Percentiles rank a stretch among this genome's conserved stretches.
phyloP scores from a whole-genome alignment of 1,140 invertebrate genomes.

The Aethina tumida region DNA sequence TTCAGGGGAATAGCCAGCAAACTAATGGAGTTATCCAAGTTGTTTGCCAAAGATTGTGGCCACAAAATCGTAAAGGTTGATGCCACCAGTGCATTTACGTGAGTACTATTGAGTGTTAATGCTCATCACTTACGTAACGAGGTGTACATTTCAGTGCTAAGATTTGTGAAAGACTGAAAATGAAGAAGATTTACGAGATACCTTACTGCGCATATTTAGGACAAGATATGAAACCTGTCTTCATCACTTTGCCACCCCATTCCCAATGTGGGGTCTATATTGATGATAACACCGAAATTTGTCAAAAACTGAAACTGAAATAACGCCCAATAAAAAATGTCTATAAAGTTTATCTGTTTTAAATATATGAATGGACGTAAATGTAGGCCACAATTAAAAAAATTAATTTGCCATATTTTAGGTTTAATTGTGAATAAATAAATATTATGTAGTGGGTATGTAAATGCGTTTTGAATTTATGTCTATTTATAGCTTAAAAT shows the following conservation, averaged over 20 bases:
- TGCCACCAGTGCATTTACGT: slow-evolving; percentile 33
- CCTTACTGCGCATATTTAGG: slow-evolving; percentile 29
- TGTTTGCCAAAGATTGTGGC: slow-evolving; percentile 34
- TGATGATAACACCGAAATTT: slow-evolving; percentile 19
- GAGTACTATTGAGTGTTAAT: slow-evolving; percentile 11
- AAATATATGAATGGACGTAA: not conserved
- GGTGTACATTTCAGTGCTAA: slow-evolving; percentile 21
- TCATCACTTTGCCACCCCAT: slow-evolving; percentile 26
- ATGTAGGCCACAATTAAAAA: not conserved
- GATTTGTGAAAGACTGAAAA: slow-evolving; percentile 28
- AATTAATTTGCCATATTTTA: not conserved
- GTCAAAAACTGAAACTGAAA: slow-evolving; percentile 2
- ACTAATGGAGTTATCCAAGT: slow-evolving; percentile 35
- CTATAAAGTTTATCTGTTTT: not conserved
- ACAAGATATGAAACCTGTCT: slow-evolving; percentile 24
- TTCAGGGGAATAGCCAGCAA: slow-evolving; percentile 31
- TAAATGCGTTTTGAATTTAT: too few relatives aligned
- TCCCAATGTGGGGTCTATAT: slow-evolving; percentile 26
- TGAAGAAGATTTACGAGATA: slow-evolving; percentile 29
- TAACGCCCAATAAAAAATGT: not conserved
- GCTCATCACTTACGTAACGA: not conserved
- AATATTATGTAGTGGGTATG: slow-evolving; percentile 2
- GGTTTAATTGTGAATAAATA: not conserved
- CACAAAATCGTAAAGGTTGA: slow-evolving; percentile 36
- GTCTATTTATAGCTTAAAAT: too few relatives aligned